A percentile compares a stretch with the other conserved stretches of the same genome.
Conservation (phyloP, 2,888 invertebrate species). For the Alviniconcha strummeri region DNA sequence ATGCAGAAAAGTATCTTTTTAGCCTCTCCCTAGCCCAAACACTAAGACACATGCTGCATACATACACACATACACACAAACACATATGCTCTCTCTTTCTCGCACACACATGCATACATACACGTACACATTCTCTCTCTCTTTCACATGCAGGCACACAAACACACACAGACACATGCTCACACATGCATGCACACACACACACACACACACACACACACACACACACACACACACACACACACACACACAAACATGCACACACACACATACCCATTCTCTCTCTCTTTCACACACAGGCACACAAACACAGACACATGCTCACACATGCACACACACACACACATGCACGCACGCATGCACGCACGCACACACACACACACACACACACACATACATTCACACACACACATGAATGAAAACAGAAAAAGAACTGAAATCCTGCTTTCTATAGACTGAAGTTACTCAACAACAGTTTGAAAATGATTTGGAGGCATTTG, state of each 20-base stretch:
- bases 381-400: conserved; percentile 15
- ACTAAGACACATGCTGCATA: background rate
- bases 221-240: too few species aligned
- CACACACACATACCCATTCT: conserved; percentile 16
- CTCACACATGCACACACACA: conserved; percentile 9
- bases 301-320: conserved; percentile 8
- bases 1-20: background rate
- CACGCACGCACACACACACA: conserved; percentile 27
- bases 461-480: too few species aligned
- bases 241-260: background rate
- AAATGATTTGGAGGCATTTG: too few species aligned
- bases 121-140: too few species aligned
- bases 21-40: background rate
- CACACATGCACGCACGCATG: conserved; percentile 9
- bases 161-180: too few species aligned
- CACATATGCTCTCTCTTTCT: background rate
- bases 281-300: too few species aligned
- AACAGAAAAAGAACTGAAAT: too few species aligned
- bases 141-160: too few species aligned
- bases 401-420: background rate
- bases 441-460: too few species aligned
- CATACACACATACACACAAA: too few species aligned
- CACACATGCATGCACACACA: too few species aligned
- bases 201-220: too few species aligned
- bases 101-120: background rate